These are phyloP conservation scores for Drosophila tropicalis DNA, from an alignment of 1,140 invertebrate genomes.

Conservation along the genomic window DNA sequence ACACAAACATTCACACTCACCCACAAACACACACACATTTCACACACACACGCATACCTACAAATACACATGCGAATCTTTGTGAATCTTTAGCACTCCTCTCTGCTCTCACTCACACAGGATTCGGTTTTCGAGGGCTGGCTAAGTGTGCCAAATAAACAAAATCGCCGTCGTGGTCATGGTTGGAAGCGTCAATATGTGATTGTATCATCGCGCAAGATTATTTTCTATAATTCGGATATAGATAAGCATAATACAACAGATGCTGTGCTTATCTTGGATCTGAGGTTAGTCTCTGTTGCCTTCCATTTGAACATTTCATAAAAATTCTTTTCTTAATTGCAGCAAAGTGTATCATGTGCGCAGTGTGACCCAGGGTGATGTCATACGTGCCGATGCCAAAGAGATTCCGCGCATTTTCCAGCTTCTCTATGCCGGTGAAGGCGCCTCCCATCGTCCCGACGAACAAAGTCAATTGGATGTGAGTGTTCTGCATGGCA, in stretches of 20 bases:
- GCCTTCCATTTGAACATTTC: no score
- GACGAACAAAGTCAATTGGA: constrained; percentile 86
- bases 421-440: constrained; percentile 96
- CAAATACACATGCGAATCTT: constrained; percentile 1
- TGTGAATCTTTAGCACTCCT: constrained; percentile 68
- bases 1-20: constrained; percentile 20
- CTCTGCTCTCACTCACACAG: constrained; percentile 83
- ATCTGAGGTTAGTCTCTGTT: constrained; percentile 89
- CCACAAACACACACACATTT: constrained; percentile 20
- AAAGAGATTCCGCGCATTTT: constrained; percentile 99
- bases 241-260: constrained; percentile 95
- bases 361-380: constrained; percentile 98
- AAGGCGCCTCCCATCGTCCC: constrained; percentile 94
- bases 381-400: constrained; percentile 98
- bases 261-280: constrained; percentile 96
- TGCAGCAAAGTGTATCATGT: constrained; percentile 98
- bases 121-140: constrained; percentile 96
- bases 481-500: constrained; percentile 83
- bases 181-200: constrained; percentile 99
- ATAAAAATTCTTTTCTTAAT: background rate
- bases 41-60: constrained; percentile 11
- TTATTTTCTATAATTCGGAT: constrained; percentile 98
- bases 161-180: constrained; percentile 95
- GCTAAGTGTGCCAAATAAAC: constrained; percentile 97
- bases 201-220: constrained; percentile 97